A percentile compares a stretch with the other conserved stretches of the same genome.
Evolutionary conservation across 35 echinoderm and acorn worm genomes (phyloP).

Genomic region (Apostichopus californicus): DNA sequence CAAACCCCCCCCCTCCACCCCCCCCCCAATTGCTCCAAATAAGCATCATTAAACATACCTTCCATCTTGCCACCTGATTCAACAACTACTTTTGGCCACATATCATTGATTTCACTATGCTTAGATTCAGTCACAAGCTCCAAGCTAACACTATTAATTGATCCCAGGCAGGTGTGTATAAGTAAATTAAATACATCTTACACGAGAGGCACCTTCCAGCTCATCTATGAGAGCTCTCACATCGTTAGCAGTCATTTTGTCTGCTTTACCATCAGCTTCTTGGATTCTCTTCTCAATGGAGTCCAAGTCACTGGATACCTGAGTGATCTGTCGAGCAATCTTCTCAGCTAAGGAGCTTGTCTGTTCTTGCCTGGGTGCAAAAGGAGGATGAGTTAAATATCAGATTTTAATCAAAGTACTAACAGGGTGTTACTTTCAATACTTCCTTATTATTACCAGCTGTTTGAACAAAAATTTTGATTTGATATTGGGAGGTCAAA

Average conservation of each 20-base stretch:
- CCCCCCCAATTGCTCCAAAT: too few relatives aligned
- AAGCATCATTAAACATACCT: too few relatives aligned
- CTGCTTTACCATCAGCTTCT: conserved; percentile 74
- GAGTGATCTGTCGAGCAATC: conserved; percentile 71
- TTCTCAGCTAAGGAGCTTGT: conserved; percentile 78
- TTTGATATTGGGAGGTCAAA: too few relatives aligned
- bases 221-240: conserved; percentile 83
- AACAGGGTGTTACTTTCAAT: background rate
- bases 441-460: too few relatives aligned
- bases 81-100: too few relatives aligned
- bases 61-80: too few relatives aligned
- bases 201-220: conserved; percentile 78
- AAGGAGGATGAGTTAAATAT: background rate
- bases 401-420: background rate
- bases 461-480: too few relatives aligned
- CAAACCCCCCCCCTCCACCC: too few relatives aligned
- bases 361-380: conserved; percentile 65
- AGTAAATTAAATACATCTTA: conserved; percentile 35
- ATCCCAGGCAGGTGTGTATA: too few relatives aligned
- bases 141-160: background rate
- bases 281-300: conserved; percentile 76
- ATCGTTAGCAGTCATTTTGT: conserved; percentile 81
- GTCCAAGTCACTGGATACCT: conserved; percentile 74
- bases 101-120: too few relatives aligned
- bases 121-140: background rate